Base-by-base conservation (phyloP, 2,888 invertebrate species). In the Magallana nippona region DNA sequence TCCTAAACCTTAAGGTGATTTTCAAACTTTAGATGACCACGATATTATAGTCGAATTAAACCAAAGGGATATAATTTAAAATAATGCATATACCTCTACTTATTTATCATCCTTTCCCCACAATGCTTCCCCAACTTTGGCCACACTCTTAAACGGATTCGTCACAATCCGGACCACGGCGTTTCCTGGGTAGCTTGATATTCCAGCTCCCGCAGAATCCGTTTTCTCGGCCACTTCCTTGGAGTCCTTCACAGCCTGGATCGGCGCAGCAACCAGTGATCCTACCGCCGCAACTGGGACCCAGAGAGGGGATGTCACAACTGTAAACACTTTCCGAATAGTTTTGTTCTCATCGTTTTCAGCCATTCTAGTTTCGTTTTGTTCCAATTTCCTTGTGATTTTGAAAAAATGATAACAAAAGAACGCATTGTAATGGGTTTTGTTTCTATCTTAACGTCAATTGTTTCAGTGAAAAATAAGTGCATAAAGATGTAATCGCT, bases 241-340 rank as follows among this genome's bases (percentile, higher is more conserved):
- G 10, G 84, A 81, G 32, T 82, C 83, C 19, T 55, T 56, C 15
- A 82, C 60, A 71, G 81, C 86, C 62, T 84, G 81, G 71, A 81
- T 57, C 5, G 84, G 84, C 3, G 84, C 84, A 15, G 80, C 79
- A 3, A 82, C 86, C 13, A 83, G 55, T 2, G 84, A 84, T 10
- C 84, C 84, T 1, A 81, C 84, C 15, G 84, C 86, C 11, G 86
- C 84, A 17, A 84, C 86, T 22, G 86, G 84, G 8, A 84, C 86
- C 86, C 86, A 86, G 17, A 86, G 56, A 15, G 86, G 86, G 1
- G 86, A 84, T 17, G 86, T 86, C 1, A 82, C 77, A 1, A 86
- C 71, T 0, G 86, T 84, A 19, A 84, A 84, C 19, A 82, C 58
- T 55, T 60, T 84, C 55, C 82, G 71, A 0, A 86, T 17, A 15